Conservation (phyloP, 2,797 vertebrate species). For the Pogoniulus pusillus region DNA sequence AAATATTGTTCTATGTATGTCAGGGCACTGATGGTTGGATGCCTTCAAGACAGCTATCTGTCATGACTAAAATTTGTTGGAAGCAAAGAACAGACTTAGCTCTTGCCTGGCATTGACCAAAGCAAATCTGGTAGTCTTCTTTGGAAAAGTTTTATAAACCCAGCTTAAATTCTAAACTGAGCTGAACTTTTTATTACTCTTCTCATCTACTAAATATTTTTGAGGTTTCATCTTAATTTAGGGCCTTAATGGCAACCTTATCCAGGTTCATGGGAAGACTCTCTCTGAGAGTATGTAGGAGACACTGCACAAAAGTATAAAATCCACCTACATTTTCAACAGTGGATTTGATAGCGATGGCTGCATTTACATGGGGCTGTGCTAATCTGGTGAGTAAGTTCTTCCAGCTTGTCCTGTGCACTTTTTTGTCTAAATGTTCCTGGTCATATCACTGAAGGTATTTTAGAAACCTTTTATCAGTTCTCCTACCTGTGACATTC, state of each 20-base stretch:
- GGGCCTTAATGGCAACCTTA: background rate
- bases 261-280: background rate
- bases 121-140: background rate
- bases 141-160: background rate
- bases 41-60: background rate
- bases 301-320: background rate
- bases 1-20: background rate
- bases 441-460: background rate
- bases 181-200: background rate
- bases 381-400: background rate
- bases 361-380: background rate
- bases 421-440: background rate
- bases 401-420: background rate
- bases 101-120: background rate
- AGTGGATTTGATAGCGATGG: background rate
- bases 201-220: background rate
- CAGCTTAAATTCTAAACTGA: background rate
- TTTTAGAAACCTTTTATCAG: background rate
- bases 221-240: background rate
- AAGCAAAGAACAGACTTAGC: background rate
- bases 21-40: background rate
- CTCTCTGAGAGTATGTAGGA: background rate
- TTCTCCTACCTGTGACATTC: slow-evolving; percentile 29
- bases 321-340: background rate
- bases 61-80: background rate